These are phyloP conservation scores for Hesperophylax magnus DNA, from an alignment of 1,140 invertebrate species.

Conservation along the genomic window DNA sequence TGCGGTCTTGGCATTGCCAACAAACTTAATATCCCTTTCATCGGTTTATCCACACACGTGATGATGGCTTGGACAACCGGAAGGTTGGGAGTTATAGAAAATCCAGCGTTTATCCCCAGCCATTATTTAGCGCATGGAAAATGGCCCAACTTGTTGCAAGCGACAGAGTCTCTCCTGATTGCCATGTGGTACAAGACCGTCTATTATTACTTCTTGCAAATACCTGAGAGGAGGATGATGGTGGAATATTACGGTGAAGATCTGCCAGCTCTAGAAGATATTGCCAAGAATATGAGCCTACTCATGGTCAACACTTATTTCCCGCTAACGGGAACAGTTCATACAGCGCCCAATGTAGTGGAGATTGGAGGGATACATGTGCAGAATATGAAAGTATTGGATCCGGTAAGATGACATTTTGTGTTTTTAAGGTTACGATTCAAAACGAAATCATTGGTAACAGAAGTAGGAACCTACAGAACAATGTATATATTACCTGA, in stretches of 20 bases:
- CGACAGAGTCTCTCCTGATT: conserved; percentile 64
- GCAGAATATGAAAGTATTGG: conserved; percentile 56
- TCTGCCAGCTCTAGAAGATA: conserved; percentile 68
- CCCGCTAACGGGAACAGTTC: conserved; percentile 68
- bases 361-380: conserved; percentile 75
- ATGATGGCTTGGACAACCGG: conserved; percentile 74
- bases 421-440: no score
- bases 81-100: conserved; percentile 71
- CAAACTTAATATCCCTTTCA: conserved; percentile 75
- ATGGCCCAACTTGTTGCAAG: conserved; percentile 70
- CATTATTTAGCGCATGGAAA: conserved; percentile 71
- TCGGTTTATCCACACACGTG: conserved; percentile 71
- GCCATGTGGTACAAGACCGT: conserved; percentile 61
- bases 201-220: conserved; percentile 63
- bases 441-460: no score
- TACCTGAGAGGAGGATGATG: conserved; percentile 63
- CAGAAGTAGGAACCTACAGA: no score
- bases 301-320: conserved; percentile 74
- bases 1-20: conserved; percentile 76
- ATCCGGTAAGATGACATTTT: conserved; percentile 2
- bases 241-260: conserved; percentile 72
- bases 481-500: no score
- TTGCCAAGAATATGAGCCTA: conserved; percentile 70
- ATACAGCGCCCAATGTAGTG: conserved; percentile 71
- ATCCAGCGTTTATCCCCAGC: conserved; percentile 72